Base-by-base conservation (phyloP, 2,888 invertebrate genomes). In the Ophioninae sp. region DNA sequence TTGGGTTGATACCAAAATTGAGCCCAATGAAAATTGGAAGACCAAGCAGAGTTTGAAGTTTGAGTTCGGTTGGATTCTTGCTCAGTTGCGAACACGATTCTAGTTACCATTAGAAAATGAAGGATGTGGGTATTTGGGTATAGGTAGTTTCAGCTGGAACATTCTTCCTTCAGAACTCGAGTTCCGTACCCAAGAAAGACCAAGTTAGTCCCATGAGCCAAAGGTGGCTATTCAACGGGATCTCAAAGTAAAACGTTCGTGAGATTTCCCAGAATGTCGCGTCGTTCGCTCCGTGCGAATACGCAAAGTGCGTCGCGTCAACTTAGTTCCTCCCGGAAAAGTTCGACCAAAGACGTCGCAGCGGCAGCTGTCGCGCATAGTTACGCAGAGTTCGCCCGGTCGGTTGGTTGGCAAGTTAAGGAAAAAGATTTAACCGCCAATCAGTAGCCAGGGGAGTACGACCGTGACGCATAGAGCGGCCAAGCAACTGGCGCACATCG, bases 391-490 rank as follows among this genome's bases (percentile, higher is more conserved):
- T 50, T 50, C 17, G 30, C 50, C 50, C 17, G 17, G 50, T 50
- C 50, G 50, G 50, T 50, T 50, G 50, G 30, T 30, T 69, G 20
- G 23, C n/a, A n/a, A 20, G 41, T 50, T 50, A 17, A 13, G 50
- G 8, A 8, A 8, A 50, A 61, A 57, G 41, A 3, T 82, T 87
- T 91, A 92, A 77, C 91, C 91, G 21, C 93, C 93, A 78, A 94
- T 93, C 76, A 94, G 90, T 57, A 94, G 93, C 94, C 94, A 94
- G 3, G 94, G 94, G 44, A 94, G 89, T 50, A 94, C 89, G 62
- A 94, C 93, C 72, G 94, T 94, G 67, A 94, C 91, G 85, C 94
- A 93, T 13, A 94, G 89, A 72, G 94, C 94, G 23, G 94, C 93
- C 79, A 94, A 86, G 85, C 94, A 94, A 74, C 94, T 94, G 84